Base-by-base conservation (phyloP, 1,140 invertebrate genomes). In the Drosophila kikkawai region DNA sequence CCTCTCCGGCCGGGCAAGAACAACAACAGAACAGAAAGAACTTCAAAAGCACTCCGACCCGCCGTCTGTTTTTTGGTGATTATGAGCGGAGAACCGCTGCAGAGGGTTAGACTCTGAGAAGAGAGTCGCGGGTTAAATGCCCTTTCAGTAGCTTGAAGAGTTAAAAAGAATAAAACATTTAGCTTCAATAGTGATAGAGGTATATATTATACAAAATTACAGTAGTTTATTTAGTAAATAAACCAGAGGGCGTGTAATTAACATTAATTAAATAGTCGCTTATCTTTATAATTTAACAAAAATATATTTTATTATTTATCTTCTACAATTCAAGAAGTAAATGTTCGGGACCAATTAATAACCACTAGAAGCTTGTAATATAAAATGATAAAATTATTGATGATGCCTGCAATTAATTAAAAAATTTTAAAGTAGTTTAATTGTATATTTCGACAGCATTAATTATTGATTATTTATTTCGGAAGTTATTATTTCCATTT, bases 21-120 rank as follows among this genome's bases (percentile, higher is more conserved):
- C 73, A 44, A 67, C 73, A 66, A 75, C 74, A 39, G 61, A 80
- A 78, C 74, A 44, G 61, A 80, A 78, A 79, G 70, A 88, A 87
- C 84, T 84, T 87, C 83, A 87, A 87, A 87, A 87, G 83, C 84
- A 88, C 87, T 83, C 84, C 70, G 75, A 66, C 58, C 70, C 53
- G 58, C 77, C 65, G 75, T 81, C 75, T 75, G 74, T 85, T 81
- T 90, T 79, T 90, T 85, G 84, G 85, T 85, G 85, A 88, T 88
- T 88, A 88, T 88, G 85, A 90, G 83, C 74, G 67, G 73, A 83
- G 83, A 84, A 75, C 50, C 53, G 41, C 51, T 55, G 44, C 51
- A 82, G 41, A 64, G 47, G 60, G 63, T 32, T 57, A 50, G 51
- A 22, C 19, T 22, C 65, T 3, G 12, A 1, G 17, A 55, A 48